Evolutionary conservation across 2,797 vertebrate species (phyloP).

Genomic region (Ctenochaetus hawaiiensis): DNA sequence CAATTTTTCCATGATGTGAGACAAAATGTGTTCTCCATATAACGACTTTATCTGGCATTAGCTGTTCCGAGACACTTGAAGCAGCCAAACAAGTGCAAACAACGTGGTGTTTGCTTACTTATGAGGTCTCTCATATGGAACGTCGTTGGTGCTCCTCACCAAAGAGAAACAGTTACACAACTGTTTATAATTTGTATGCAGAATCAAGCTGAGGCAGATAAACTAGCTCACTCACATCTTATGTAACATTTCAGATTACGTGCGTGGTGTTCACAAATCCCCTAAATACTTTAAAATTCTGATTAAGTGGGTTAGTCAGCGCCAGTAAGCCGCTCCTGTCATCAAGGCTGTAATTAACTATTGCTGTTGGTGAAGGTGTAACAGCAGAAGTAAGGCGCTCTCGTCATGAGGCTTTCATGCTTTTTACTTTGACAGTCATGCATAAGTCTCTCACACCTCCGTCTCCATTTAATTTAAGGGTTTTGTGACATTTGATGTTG

Average conservation of each 20-base stretch:
- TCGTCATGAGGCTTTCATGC: background rate
- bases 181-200: background rate
- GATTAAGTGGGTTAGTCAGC: conserved; percentile 40
- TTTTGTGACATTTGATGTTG: conserved; percentile 15
- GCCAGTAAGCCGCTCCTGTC: conserved; percentile 36
- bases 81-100: conserved; percentile 8
- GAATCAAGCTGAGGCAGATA: conserved; percentile 25
- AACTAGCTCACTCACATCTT: conserved; percentile 19
- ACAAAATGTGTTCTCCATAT: conserved; percentile 23
- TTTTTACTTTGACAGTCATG: conserved; percentile 45
- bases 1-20: conserved; percentile 37
- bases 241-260: conserved; percentile 44
- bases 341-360: conserved; percentile 44
- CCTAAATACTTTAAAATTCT: conserved; percentile 32
- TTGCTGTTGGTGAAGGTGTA: conserved; percentile 36
- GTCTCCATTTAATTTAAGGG: conserved; percentile 23
- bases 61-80: background rate
- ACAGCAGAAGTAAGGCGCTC: conserved; percentile 14
- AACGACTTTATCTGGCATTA: background rate
- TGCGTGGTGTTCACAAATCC: conserved; percentile 43
- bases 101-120: background rate
- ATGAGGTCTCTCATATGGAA: background rate
- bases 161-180: background rate
- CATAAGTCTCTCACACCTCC: conserved; percentile 15
- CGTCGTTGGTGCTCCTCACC: background rate